Evolutionary conservation across 1,140 invertebrate species (phyloP), one percentile per base, ranked within the genome.

Genomic region (Paraescarpia echinospica): DNA sequence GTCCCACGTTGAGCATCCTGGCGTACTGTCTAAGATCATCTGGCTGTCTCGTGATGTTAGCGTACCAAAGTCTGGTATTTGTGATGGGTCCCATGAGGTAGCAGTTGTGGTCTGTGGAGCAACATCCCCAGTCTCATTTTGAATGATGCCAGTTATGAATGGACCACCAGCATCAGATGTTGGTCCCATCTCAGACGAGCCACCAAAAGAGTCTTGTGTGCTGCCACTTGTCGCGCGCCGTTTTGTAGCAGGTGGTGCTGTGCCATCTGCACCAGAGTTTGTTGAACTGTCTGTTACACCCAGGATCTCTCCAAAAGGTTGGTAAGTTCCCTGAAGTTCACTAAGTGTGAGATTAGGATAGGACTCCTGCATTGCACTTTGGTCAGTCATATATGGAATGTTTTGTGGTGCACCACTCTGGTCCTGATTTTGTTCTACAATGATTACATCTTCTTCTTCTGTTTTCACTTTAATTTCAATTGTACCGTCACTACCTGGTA

Each of bases 201-300:
- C 59, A 22, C 22, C 27, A 27, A 77, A 77, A 77, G 59, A 77
- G 9, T 77, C 59, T 22, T 77, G 59, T 77, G 59, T 77, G 59
- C 22, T 77, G 59, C 59, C 4, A 1, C 8, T 77, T 77, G 59
- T 77, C 59, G 59, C 59, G 59, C 59, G 59, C 27, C 59, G 59
- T 77, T 77, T 77, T 77, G 59, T 77, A 77, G 59, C 18, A 77
- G 59, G 59, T 77, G 59, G 59, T 77, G 59, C 59, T 18, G 59
- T 77, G 59, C 59, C 59, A 77, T 77, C 59, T 77, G 59, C 59
- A 77, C 59, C 59, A 77, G 59, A 77, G 59, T 77, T 77, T 77
- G 59, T 5, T 1, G 59, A 77, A 77, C 59, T 27, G 59, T 77
- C 59, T 77, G 59, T 77, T 77, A 77, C 59, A 77, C 59, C 59